Base-by-base conservation (phyloP, 2,888 invertebrate genomes). In the Cactoblastis cactorum region DNA sequence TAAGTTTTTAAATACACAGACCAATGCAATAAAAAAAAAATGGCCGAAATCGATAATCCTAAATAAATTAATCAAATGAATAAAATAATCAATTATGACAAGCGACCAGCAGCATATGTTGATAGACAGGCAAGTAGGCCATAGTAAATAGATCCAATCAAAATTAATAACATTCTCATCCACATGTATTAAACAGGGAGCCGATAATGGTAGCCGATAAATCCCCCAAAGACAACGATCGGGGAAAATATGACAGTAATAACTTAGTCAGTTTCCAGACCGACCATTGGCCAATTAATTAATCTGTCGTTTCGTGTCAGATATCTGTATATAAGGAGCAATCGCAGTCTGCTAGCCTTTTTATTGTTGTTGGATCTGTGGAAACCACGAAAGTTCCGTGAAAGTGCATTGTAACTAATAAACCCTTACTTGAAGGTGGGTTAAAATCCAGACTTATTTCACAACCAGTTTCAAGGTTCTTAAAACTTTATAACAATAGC, bases 211-310 rank as follows among this genome's bases (percentile, higher is more conserved):
- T 62, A 53, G 60, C 51, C 60, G 61, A 68, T 67, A 65, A 66
- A 71, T 71, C 72, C 71, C 60, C 59, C 55, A 56, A 61, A 61
- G 71, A 71, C 73, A 67, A 70, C 68, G 73, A 69, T 72, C 61
- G 66, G 62, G 67, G 74, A 74, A 77, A 79, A 77, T 78, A 77
- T 77, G 76, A 78, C 75, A 73, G 71, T 77, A 77, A 78, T 77
- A 77, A 72, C 77, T 73, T 74, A 76, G 74, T 77, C 71, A 79
- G 76, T 77, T 74, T 77, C 71, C 59, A 74, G 67, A 69, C 59
- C 66, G 65, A 64, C 62, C 58, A 65, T 62, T 59, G 65, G 67
- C 77, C 78, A 81, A 77, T 82, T 82, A 82, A 83, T 83, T 84
- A 83, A 84, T 84, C 79, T 73, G 69, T 15, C 32, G 24, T 5